A percentile compares a stretch with the other conserved stretches of the same genome.
Evolutionary conservation across 2,888 invertebrate genomes (phyloP).

Genomic region (Scaptomyza reducta): DNA sequence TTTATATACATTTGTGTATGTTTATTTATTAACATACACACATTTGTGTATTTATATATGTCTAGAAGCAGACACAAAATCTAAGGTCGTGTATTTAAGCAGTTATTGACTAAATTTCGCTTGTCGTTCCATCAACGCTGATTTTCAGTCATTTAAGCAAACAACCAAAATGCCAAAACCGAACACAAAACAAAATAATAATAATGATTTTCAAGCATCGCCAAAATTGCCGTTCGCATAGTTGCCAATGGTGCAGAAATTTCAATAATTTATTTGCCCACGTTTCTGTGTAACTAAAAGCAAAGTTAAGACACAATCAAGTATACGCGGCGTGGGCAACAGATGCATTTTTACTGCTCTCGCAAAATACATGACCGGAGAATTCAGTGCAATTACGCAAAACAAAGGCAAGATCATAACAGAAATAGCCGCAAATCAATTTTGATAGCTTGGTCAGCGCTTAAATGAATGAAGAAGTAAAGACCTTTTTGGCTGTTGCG

Average conservation of each 20-base stretch:
- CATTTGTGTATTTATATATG: neutral
- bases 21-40: constrained; percentile 11
- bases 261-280: constrained; percentile 44
- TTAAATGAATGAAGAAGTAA: constrained; percentile 7
- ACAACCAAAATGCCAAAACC: constrained; percentile 42
- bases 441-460: constrained; percentile 22
- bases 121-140: constrained; percentile 55
- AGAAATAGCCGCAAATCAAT: constrained; percentile 34
- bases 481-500: neutral
- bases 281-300: constrained; percentile 53
- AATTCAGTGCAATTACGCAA: constrained; percentile 34
- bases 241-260: constrained; percentile 56
- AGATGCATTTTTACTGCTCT: constrained; percentile 46
- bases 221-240: constrained; percentile 42
- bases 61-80: constrained; percentile 32
- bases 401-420: constrained; percentile 16
- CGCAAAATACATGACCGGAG: constrained; percentile 17
- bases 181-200: constrained; percentile 19
- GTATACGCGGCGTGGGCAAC: constrained; percentile 59
- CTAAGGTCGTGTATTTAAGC: constrained; percentile 50
- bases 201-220: constrained; percentile 3
- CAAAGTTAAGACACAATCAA: constrained; percentile 59
- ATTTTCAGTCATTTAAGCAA: constrained; percentile 68
- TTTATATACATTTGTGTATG: constrained; percentile 8
- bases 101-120: constrained; percentile 72